phyloP scores from a whole-genome alignment of 2,797 vertebrate genomes.

The Schizopygopsis pylzovi region DNA sequence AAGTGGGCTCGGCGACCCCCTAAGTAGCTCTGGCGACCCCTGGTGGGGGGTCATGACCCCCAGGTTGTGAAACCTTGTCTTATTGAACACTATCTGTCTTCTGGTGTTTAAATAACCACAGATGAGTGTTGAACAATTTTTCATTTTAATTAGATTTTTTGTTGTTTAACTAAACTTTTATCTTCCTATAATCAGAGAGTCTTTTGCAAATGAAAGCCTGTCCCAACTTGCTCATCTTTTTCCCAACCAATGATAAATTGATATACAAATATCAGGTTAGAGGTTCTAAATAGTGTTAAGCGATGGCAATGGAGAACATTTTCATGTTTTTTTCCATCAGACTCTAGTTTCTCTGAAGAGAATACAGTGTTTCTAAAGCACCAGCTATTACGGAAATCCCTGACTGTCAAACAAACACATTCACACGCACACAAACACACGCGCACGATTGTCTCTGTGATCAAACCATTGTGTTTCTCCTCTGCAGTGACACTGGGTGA shows the following conservation, averaged over 20 bases:
- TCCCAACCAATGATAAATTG: background rate
- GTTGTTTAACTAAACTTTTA: conserved; percentile 29
- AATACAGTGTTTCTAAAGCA: conserved; percentile 20
- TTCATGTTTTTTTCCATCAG: background rate
- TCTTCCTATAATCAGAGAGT: conserved; percentile 17
- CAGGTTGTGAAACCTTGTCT: conserved; percentile 26
- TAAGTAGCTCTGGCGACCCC: background rate
- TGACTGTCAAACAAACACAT: conserved; percentile 20
- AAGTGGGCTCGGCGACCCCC: background rate
- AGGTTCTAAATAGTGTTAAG: background rate
- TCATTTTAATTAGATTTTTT: too few relatives aligned
- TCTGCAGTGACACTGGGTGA: conserved; percentile 10
- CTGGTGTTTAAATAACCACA: conserved; percentile 47
- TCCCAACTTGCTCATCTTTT: background rate
- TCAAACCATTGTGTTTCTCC: conserved; percentile 33
- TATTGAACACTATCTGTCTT: conserved; percentile 45
- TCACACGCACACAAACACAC: background rate
- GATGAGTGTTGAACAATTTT: conserved; percentile 42
- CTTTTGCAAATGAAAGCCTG: background rate
- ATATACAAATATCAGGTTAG: background rate
- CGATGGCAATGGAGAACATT: background rate
- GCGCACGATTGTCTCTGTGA: conserved; percentile 17
- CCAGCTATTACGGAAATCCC: conserved; percentile 32
- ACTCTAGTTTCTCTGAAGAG: conserved; percentile 1
- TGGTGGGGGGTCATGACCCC: conserved; percentile 20